phyloP scores from a whole-genome alignment of 2,797 vertebrate species.

The Streptopelia turtur region DNA sequence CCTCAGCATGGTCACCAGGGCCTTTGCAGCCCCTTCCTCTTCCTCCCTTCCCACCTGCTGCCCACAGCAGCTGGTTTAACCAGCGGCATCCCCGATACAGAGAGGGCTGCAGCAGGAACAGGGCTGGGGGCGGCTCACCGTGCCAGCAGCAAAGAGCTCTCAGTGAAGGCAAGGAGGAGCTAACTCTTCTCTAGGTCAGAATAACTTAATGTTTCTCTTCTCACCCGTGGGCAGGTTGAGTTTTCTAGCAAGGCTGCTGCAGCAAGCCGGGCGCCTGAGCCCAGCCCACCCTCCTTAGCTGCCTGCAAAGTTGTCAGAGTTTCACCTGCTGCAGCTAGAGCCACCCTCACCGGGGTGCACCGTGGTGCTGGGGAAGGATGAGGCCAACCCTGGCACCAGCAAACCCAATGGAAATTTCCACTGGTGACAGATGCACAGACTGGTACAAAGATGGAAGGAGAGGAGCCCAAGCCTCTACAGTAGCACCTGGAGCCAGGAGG shows the following conservation, averaged over 20 bases:
- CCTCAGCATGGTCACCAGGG: not conserved
- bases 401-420: not conserved
- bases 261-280: not conserved
- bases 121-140: not conserved
- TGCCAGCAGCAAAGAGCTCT: accelerated
- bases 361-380: accelerated
- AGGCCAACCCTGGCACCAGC: not conserved
- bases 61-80: not conserved
- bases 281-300: not conserved
- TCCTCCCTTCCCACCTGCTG: not conserved
- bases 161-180: not conserved
- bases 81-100: accelerated
- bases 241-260: not conserved
- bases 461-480: not conserved
- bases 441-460: not conserved
- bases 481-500: not conserved
- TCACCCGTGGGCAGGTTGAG: not conserved
- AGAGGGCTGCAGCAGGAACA: not conserved
- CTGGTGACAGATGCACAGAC: not conserved
- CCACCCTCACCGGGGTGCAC: accelerated
- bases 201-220: not conserved
- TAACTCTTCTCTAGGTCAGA: not conserved
- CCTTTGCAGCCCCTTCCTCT: not conserved
- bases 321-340: not conserved
- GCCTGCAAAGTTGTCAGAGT: not conserved